These are phyloP conservation scores for Enteromius argenteus DNA, from an alignment of 2,797 vertebrate genomes.

Conservation along the genomic window DNA sequence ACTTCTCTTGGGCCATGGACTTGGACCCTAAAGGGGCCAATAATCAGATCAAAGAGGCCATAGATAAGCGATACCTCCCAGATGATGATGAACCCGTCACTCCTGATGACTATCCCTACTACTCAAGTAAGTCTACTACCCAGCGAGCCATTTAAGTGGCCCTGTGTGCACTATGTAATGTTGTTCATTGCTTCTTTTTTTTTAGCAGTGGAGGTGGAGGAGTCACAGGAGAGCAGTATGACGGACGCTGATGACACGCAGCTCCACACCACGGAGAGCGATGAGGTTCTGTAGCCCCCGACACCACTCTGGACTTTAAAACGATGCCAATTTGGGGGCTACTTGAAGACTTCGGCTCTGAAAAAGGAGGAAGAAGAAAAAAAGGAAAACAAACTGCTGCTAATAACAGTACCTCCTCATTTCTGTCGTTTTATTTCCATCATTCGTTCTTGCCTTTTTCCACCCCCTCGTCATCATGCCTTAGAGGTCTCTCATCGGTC, in stretches of 20 bases:
- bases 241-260: constrained; percentile 96
- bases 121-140: constrained; percentile 73
- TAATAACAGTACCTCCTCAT: constrained; percentile 71
- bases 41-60: constrained; percentile 99
- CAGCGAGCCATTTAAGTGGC: not conserved
- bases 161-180: not conserved
- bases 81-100: constrained; percentile 93
- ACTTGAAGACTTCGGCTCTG: constrained; percentile 51
- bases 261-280: constrained; percentile 95
- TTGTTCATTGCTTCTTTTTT: not conserved
- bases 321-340: constrained; percentile 57
- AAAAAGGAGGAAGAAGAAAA: constrained; percentile 59
- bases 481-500: constrained; percentile 59
- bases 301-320: constrained; percentile 54
- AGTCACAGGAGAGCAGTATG: constrained; percentile 95
- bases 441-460: constrained; percentile 34
- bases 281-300: constrained; percentile 88
- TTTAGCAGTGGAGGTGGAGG: constrained; percentile 86
- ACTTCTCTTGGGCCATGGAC: constrained; percentile 99
- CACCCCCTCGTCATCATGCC: constrained; percentile 60
- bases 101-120: constrained; percentile 82
- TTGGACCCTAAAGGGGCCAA: constrained; percentile 98
- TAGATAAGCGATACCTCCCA: constrained; percentile 96
- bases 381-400: constrained; percentile 71
- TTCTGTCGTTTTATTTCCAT: constrained; percentile 57